A percentile compares a stretch with the other conserved stretches of the same genome.
Evolutionary conservation across 2,113 vertebrate genomes (phyloP).

Genomic region (Noturus placidus): DNA sequence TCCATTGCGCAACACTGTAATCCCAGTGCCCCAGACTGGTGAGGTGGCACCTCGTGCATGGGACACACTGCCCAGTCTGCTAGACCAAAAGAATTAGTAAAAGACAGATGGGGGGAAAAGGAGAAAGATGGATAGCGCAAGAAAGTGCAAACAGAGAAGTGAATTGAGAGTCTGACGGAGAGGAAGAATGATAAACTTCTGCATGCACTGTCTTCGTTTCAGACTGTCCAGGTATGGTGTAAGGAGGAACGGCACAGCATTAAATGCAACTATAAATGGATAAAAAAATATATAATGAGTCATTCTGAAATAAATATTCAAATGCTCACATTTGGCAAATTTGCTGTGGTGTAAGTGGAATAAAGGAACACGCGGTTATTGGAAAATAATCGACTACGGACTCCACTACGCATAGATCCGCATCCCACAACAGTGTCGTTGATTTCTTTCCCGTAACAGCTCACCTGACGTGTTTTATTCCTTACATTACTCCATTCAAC

Average conservation of each 20-base stretch:
- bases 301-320: background rate
- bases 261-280: background rate
- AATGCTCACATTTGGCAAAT: background rate
- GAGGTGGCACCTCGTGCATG: conserved; percentile 52
- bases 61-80: conserved; percentile 17
- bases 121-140: background rate
- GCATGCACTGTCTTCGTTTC: background rate
- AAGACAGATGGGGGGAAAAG: background rate
- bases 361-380: background rate
- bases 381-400: background rate
- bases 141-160: too few relatives aligned
- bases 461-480: background rate
- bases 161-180: background rate
- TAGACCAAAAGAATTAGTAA: conserved; percentile 6
- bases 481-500: background rate
- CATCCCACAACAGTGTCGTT: background rate
- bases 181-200: background rate
- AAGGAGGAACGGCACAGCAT: background rate
- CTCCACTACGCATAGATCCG: background rate
- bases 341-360: background rate
- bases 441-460: background rate
- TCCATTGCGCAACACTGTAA: conserved; percentile 41
- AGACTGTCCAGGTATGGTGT: background rate
- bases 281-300: background rate
- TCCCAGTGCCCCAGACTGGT: conserved; percentile 34